Evolutionary conservation across 2,888 invertebrate genomes (phyloP).

Genomic region (Aleiodes alternator): DNA sequence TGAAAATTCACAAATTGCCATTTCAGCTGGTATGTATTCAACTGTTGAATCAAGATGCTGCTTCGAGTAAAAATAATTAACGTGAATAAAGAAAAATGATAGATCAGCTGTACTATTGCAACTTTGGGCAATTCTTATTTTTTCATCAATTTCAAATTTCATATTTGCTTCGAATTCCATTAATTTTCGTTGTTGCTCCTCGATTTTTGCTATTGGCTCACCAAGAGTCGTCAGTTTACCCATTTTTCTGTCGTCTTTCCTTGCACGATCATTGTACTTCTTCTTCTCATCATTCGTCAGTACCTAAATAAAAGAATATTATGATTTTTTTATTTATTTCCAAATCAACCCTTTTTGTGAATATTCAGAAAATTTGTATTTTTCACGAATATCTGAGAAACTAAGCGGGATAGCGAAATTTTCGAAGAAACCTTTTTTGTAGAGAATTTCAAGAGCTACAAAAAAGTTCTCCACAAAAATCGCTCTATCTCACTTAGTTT

Average conservation of each 20-base stretch:
- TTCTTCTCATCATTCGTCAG: conserved; percentile 57
- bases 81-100: conserved; percentile 70
- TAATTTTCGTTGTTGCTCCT: conserved; percentile 53
- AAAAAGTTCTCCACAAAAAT: no score
- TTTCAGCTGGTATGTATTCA: conserved; percentile 75
- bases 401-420: no score
- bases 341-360: background rate
- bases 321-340: conserved; percentile 25
- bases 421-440: no score
- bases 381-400: no score
- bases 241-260: conserved; percentile 56
- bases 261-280: conserved; percentile 65
- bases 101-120: conserved; percentile 58
- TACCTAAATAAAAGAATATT: conserved; percentile 51
- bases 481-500: no score
- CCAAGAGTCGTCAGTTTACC: conserved; percentile 67
- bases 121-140: conserved; percentile 50
- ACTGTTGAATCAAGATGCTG: conserved; percentile 44
- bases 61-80: conserved; percentile 69
- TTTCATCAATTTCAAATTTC: conserved; percentile 60
- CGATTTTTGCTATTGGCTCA: conserved; percentile 58
- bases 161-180: conserved; percentile 60
- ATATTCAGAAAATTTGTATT: background rate
- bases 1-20: conserved; percentile 76
- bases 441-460: no score